Evolutionary conservation across 2,888 invertebrate species (phyloP).

Genomic region (Alloplasta piceator): DNA sequence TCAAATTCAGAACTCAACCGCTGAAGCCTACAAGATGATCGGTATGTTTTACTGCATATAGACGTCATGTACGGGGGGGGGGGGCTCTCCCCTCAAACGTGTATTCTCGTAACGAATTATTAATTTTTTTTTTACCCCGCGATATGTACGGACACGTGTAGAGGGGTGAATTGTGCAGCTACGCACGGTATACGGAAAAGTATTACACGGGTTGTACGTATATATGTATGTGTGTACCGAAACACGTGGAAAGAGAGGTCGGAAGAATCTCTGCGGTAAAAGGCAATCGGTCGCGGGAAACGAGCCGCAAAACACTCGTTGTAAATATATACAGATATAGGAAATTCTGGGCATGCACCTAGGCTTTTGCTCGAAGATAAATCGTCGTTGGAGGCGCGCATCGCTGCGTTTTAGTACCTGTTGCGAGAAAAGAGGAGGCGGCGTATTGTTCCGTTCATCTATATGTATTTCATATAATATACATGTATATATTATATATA

Average conservation of each 20-base stretch:
- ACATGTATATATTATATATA: constrained; percentile 26
- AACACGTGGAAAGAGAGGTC: constrained; percentile 33
- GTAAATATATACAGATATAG: constrained; percentile 58
- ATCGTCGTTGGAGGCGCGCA: constrained; percentile 62
- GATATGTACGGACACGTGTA: constrained; percentile 42
- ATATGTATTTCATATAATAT: constrained; percentile 31
- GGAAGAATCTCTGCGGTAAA: constrained; percentile 68
- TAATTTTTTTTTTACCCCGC: constrained; percentile 20
- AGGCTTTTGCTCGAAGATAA: constrained; percentile 60
- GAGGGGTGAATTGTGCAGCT: constrained; percentile 49
- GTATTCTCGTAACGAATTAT: constrained; percentile 40
- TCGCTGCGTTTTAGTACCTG: constrained; percentile 64
- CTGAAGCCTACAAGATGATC: background rate
- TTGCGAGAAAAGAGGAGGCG: constrained; percentile 57
- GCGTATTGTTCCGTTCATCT: constrained; percentile 54
- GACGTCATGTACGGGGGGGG: background rate
- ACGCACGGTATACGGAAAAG: constrained; percentile 44
- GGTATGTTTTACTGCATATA: background rate
- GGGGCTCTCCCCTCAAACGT: background rate
- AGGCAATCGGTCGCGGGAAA: constrained; percentile 69
- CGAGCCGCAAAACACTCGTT: constrained; percentile 71
- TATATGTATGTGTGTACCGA: constrained; percentile 15
- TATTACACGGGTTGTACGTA: constrained; percentile 18
- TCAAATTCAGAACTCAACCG: background rate
- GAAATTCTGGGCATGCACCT: constrained; percentile 46